Evolutionary conservation across 1,140 invertebrate genomes (phyloP).

Genomic region (Cyclina sinensis): DNA sequence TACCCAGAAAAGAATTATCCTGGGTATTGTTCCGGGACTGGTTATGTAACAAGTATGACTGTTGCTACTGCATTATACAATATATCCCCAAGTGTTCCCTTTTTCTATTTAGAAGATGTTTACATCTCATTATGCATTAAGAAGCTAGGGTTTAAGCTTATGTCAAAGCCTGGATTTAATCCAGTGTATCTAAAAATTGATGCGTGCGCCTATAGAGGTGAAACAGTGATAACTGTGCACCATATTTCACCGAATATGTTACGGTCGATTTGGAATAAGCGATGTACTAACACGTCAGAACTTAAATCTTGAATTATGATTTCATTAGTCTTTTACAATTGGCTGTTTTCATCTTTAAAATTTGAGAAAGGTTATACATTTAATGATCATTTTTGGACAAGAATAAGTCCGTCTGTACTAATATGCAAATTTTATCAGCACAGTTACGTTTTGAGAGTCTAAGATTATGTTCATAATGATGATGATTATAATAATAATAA

Average conservation of each 20-base stretch:
- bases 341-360: no score
- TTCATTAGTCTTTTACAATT: no score
- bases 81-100: constrained; percentile 79
- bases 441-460: no score
- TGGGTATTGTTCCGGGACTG: constrained; percentile 86
- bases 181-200: background rate
- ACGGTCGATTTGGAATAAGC: background rate
- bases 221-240: background rate
- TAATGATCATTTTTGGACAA: no score
- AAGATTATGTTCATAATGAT: no score
- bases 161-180: constrained; percentile 58
- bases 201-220: background rate
- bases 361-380: no score
- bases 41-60: constrained; percentile 84
- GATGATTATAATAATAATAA: no score
- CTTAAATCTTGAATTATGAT: no score
- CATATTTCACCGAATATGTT: background rate
- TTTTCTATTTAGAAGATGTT: constrained; percentile 86
- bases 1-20: constrained; percentile 85
- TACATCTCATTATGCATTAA: constrained; percentile 82
- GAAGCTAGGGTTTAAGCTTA: constrained; percentile 62
- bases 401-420: no score
- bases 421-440: no score
- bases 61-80: constrained; percentile 80
- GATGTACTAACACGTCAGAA: background rate